Evolutionary conservation across 2,113 vertebrate species (phyloP), one percentile per base, ranked within the genome.

Genomic region (Eonycteris spelaea): DNA sequence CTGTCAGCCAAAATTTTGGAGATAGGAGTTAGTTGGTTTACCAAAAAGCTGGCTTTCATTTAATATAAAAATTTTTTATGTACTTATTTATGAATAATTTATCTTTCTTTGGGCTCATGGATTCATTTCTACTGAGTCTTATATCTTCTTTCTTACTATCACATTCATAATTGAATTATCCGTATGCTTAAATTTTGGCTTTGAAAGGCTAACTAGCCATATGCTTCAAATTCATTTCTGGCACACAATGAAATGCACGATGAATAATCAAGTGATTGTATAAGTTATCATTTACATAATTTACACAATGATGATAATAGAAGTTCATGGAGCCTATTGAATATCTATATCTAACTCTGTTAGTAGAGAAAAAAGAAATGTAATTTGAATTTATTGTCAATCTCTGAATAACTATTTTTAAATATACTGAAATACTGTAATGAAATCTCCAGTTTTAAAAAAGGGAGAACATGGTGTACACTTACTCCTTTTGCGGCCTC

Each of bases 201-300:
- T 80, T 91, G 63, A 75, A 94, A 55, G 9, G 3, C 7, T 68
- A 28, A 68, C 77, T 79, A 71, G 0, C 3, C 70, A 6, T 38
- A 7, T 67, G 12, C 15, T 88, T 26, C 26, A 71, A 40, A 13
- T 13, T 53, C 13, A 55, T 45, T 91, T 84, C n/a, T 57, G n/a
- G 9, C 55, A 89, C 7, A 74, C 1, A 18, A 95, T 55, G 21
- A 74, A 59, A 93, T 75, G 30, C n/a, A 33, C 35, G 73, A 68
- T 70, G 35, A 97, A 78, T 87, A 88, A 85, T 68, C 30, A 79
- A 24, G 30, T 85, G 24, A 96, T 68, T 84, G 33, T 68, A 9
- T 67, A 93, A 73, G 15, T 43, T 73, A 78, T 57, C 3, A 43
- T 73, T 90, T 19, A 85, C 24, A 15, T 35, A 80, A 43, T 73